Evolutionary conservation across 2,888 invertebrate genomes (phyloP), one percentile per base, ranked within the genome.

Genomic region (Nomada hirtipes): DNA sequence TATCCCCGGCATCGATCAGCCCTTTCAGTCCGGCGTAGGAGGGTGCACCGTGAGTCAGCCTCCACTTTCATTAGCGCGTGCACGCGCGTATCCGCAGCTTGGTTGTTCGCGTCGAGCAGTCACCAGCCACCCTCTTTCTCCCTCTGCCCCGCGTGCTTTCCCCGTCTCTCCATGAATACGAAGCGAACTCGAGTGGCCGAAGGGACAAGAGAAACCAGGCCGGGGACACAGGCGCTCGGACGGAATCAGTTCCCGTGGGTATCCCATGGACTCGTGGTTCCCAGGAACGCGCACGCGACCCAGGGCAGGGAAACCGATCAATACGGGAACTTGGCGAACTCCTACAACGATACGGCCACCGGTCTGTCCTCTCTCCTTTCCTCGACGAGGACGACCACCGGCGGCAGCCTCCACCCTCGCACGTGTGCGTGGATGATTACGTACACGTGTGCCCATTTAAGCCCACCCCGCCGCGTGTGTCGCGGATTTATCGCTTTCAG

Each of bases 211-310:
- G 65, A 59, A 9, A 0, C 79, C 67, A 65, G n/a, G n/a, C 9
- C 53, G 76, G 82, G 81, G 76, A 73, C 76, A 82, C 76, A 77
- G 76, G 61, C 72, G 83, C 75, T 83, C 82, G 83, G 83, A 83
- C 82, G 79, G 78, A 86, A 88, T 90, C 89, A 88, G 90, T 91
- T 92, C 92, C 92, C 92, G 91, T 92, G 92, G 92, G 92, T 92
- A 92, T 91, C 89, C 86, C 86, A 85, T 88, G 88, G 85, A 89
- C 88, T 90, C 86, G 85, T 87, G 87, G 90, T 92, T 92, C 92
- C 92, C 92, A 92, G 92, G 91, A 92, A 88, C 91, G 91, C 91
- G 92, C 92, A 92, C 91, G 91, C 91, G 92, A 92, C 91, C 91
- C 87, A 86, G 90, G 91, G 89, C 80, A 82, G 73, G 76, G 79